Evolutionary conservation across 2,888 invertebrate species (phyloP), one percentile per base, ranked within the genome.

Genomic region (Lacanobia wlatinum): DNA sequence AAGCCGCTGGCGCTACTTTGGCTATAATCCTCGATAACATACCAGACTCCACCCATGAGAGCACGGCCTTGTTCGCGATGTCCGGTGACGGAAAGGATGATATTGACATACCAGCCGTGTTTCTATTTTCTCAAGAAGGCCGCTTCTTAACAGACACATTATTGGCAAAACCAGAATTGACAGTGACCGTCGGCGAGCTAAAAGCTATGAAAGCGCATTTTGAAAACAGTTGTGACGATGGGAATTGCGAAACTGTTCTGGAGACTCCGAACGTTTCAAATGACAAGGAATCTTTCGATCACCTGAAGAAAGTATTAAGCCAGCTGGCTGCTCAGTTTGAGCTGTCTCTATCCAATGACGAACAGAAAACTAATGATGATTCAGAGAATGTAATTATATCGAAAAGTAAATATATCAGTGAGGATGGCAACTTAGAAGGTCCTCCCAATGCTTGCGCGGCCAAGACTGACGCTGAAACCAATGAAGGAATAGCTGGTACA

Each of bases 51-150:
- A 98, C 98, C 68, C 97, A 98, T 58, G 97, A 97, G 46, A 97
- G 96, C 65, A 97, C 98, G 2, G 98, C 98, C 0, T 97, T 99
- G 95, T 99, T 99, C 95, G 99, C 99, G 7, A 99, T 99, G 99
- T 99, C 99, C 0, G 99, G 99, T 1, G 99, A 99, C 93, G 99
- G 98, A 0, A 97, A 96, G 3, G 98, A 98, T 83, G 98, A 99
- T 91, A 98, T 99, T 10, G 97, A 95, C 81, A 99, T 99, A 89
- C 99, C 99, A 0, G 97, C 98, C n/a, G 98, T 99, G 12, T 99
- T 99, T 92, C 96, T 99, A 68, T 99, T 98, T 92, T 97, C 97
- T 9, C 96, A 97, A 74, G 99, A 99, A 92, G 98, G 98, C 2
- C 92, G 96, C 18, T 96, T 97, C 82, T 93, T 99, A n/a, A 92